phyloP scores from a whole-genome alignment of 1,140 invertebrate genomes.

The Trichonephila clavipes region DNA sequence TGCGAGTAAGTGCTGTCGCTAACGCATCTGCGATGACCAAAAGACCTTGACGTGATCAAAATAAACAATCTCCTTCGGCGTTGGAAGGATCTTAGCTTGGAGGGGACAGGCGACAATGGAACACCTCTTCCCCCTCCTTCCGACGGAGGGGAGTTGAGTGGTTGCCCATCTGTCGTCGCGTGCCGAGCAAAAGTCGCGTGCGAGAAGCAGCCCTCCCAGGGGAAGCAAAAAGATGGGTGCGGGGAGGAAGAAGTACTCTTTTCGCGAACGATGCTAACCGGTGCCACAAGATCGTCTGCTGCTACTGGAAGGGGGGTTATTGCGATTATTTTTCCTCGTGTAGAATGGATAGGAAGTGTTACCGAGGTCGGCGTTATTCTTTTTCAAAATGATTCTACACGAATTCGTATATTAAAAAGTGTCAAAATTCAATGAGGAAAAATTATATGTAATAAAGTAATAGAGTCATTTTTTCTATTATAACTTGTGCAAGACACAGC shows the following conservation, averaged over 20 bases:
- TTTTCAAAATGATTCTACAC: background rate
- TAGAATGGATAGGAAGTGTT: background rate
- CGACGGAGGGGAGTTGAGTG: background rate
- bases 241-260: background rate
- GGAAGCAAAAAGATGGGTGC: background rate
- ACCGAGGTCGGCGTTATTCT: background rate
- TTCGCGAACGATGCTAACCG: background rate
- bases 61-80: background rate
- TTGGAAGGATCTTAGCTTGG: background rate
- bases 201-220: background rate
- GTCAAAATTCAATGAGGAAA: too few species aligned
- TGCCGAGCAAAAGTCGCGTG: slow-evolving; percentile 39
- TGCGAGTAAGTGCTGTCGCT: too few species aligned
- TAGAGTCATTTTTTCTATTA: too few species aligned
- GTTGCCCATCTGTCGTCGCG: slow-evolving; percentile 49
- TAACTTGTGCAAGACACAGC: too few species aligned
- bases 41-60: slow-evolving; percentile 7
- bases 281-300: background rate
- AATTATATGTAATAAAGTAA: too few species aligned
- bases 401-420: too few species aligned
- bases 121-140: background rate
- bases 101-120: slow-evolving; percentile 30
- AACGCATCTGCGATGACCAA: background rate
- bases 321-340: background rate
- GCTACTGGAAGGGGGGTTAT: background rate